Evolutionary conservation across 1,140 invertebrate genomes (phyloP), one percentile per base, ranked within the genome.

Genomic region (Drosophila melanica): DNA sequence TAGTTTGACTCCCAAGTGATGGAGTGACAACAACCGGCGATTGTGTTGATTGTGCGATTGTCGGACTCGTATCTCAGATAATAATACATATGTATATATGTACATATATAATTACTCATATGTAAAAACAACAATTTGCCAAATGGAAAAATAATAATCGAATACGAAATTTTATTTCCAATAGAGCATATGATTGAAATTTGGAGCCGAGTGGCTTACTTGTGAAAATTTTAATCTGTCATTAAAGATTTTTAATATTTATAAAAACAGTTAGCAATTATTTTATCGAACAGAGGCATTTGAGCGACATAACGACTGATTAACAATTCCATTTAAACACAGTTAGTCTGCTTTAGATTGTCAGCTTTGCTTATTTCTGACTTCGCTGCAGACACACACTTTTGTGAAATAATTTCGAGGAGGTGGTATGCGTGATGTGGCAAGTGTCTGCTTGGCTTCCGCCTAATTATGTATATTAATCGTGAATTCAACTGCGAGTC

Each of bases 1-100:
- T 87, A 86, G 81, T 86, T 86, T 81, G 57, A 73, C 71, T 79
- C 48, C 42, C 41, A 59, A 75, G 57, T 72, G 42, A 41, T 57
- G 68, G 62, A 58, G 71, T 64, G 53, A 74, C 68, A 37, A 47
- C 44, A 67, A 63, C 47, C 41, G 18, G 12, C 51, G 33, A 30
- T 54, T 27, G 37, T 41, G n/a, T 39, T 37, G 54, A 57, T 57
- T 57, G 54, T 42, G 5, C 9, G 54, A 23, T 14, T 23, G 37
- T 55, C 18, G 33, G 30, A 9, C 27, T 51, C 48, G n/a, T 4
- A 4, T 3, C 33, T 35, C 20, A 20, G 18, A 47, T 16, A 51
- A 12, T 33, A 8, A 33, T 14, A 51, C 30, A 42, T 37, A 42
- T 11, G 23, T 50, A 23, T 30, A 5, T 33, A 42, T 41, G 12